Evolutionary conservation across 2,113 vertebrate species (phyloP).

Genomic region (Channa maculata): DNA sequence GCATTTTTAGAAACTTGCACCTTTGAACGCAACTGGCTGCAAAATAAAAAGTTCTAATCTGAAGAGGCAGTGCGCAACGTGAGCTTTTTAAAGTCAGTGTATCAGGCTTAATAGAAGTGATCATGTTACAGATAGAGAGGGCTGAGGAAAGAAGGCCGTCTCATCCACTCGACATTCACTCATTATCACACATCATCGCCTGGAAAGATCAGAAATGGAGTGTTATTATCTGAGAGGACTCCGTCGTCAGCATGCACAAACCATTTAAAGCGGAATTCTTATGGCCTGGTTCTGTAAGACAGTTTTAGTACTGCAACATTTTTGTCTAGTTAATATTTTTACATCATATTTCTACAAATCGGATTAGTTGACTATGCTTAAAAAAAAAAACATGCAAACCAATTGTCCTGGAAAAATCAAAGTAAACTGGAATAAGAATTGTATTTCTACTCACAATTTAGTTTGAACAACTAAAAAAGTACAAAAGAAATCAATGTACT

Average conservation of each 20-base stretch:
- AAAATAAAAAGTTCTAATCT: constrained; percentile 62
- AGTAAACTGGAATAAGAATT: too few species aligned
- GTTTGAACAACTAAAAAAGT: too few species aligned
- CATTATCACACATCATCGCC: constrained; percentile 85
- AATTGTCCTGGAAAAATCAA: too few species aligned
- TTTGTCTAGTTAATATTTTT: not conserved
- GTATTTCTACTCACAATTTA: too few species aligned
- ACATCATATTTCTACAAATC: too few species aligned
- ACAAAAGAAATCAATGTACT: too few species aligned
- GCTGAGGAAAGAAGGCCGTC: constrained; percentile 45
- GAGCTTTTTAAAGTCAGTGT: constrained; percentile 17
- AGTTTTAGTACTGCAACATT: not conserved
- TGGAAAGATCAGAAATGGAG: constrained; percentile 84
- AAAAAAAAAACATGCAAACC: too few species aligned
- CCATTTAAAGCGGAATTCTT: constrained; percentile 13
- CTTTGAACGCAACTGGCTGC: constrained; percentile 50
- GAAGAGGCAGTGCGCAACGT: constrained; percentile 15
- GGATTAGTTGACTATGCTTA: too few species aligned
- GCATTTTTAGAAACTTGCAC: constrained; percentile 51
- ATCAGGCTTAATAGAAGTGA: constrained; percentile 35
- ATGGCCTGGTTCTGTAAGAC: constrained; percentile 1
- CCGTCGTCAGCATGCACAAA: constrained; percentile 9
- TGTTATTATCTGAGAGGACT: constrained; percentile 83
- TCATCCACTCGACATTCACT: constrained; percentile 87
- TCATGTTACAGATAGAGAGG: constrained; percentile 26